Base-by-base conservation (phyloP, 2,113 vertebrate genomes). In the Sitta europaea region DNA sequence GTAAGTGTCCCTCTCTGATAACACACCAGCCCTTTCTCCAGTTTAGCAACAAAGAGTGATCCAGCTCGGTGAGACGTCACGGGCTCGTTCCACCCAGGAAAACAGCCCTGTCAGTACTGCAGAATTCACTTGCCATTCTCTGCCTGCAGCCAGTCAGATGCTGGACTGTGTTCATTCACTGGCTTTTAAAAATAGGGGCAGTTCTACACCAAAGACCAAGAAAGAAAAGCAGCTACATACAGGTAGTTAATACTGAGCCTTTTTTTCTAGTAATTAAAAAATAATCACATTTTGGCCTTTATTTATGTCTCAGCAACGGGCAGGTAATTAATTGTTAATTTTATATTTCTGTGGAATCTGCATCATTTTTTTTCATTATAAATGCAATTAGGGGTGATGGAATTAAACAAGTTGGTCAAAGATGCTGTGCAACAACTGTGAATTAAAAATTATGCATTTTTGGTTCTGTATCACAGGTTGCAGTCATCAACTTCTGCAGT, bases 241-340 rank as follows among this genome's bases (percentile, higher is more conserved):
- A 70, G n/a, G 47, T 80, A 65, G 45, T 61, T 66, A 73, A 62
- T 67, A 51, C 23, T 12, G 50, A 84, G 27, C 8, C 8, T 91
- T 95, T 92, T 94, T 90, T 22, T 2, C 65, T 55, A 88, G 74
- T 54, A 95, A 96, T 88, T 59, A 86, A 74, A 80, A 75, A 77
- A 75, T 15, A 74, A 95, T 95, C 88, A 74, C 53, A 89, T 97
- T 96, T 95, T 81, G 92, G 94, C 82, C 92, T 95, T 96, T 96
- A 97, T 97, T 97, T 96, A 96, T 88, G 75, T 93, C 83, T 97
- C 90, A 96, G 92, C 70, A 96, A 82, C 55, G 80, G 85, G 43
- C 71, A 92, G 86, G 93, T 97, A 97, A 95, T 94, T 96, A 91
- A 96, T 96, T 96, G 94, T 94, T 96, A 96, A 95, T 95, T 89